These are phyloP conservation scores for Aricia agestis DNA, from an alignment of 1,140 invertebrate genomes.

Conservation along the genomic window DNA sequence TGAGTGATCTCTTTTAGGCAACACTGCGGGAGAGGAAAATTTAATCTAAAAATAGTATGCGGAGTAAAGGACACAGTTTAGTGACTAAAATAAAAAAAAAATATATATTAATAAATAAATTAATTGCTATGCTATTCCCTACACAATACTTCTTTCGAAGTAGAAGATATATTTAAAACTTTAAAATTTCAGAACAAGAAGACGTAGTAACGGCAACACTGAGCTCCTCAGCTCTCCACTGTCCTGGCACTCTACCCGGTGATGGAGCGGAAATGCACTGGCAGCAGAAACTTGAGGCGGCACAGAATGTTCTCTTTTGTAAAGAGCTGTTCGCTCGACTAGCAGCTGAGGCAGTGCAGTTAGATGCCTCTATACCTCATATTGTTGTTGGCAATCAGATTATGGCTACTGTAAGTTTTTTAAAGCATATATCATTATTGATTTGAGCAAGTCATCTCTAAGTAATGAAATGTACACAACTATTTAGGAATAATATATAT, in stretches of 20 bases:
- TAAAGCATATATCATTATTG: not conserved
- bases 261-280: slow-evolving; percentile 89
- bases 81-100: too few relatives aligned
- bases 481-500: too few relatives aligned
- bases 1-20: too few relatives aligned
- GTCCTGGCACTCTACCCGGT: slow-evolving; percentile 81
- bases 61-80: too few relatives aligned
- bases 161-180: too few relatives aligned
- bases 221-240: slow-evolving; percentile 81
- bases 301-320: slow-evolving; percentile 98
- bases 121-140: too few relatives aligned
- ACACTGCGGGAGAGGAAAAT: too few relatives aligned
- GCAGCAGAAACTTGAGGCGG: slow-evolving; percentile 96
- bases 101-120: too few relatives aligned
- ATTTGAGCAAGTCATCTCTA: too few relatives aligned
- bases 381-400: slow-evolving; percentile 98
- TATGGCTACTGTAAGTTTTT: slow-evolving; percentile 87
- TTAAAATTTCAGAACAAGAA: slow-evolving; percentile 82
- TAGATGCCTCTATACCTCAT: slow-evolving; percentile 94
- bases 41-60: too few relatives aligned
- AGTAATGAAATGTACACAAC: too few relatives aligned
- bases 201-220: slow-evolving; percentile 87
- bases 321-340: slow-evolving; percentile 97
- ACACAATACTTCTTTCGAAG: too few relatives aligned
- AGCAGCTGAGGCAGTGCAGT: slow-evolving; percentile 94